Evolutionary conservation across 2,113 vertebrate genomes (phyloP), one percentile per base, ranked within the genome.

Genomic region (Nothoprocta pentlandii): DNA sequence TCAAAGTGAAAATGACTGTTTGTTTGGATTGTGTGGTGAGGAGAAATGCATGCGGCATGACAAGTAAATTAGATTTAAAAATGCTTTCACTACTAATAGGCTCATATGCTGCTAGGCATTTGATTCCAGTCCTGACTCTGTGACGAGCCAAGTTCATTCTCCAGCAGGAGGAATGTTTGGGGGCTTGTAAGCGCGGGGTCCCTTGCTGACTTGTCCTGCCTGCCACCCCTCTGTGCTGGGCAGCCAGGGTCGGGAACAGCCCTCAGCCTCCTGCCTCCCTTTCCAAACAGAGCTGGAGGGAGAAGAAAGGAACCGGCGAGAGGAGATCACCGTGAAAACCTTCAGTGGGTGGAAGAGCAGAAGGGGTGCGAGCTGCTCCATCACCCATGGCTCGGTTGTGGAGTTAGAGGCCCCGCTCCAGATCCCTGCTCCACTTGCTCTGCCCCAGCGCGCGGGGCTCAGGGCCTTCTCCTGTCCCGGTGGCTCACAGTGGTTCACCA

Each of bases 81-180:
- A 82, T 59, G 49, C 67, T 93, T 95, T 94, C 41, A 25, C 53
- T 95, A 8, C 66, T 89, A 76, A 90, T 87, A 84, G 70, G 58
- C 74, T 93, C 42, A 80, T 89, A 0, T 88, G 30, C n/a, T 46
- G 11, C 70, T 82, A 90, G n/a, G 41, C 49, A 34, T 94, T 94
- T 92, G 59, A 20, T 90, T 96, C 90, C 89, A 89, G 95, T 89
- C 59, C 51, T 56, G 88, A 79, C 49, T 90, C 32, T 81, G 0
- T 0, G 70, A 59, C 76, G 41, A 36, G n/a, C 49, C 67, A 62
- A 62, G 66, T 89, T 78, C 23, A 26, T 49, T 90, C 89, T 61
- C 58, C 63, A 70, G 32, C 47, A 42, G 64, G 69, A 85, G 44
- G 36, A 77, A 41, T 44, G 49, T 81, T 94, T 34, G 73, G 90